Evolutionary conservation across 2,113 vertebrate genomes (phyloP).

Genomic region (Notarius lentiginosus): DNA sequence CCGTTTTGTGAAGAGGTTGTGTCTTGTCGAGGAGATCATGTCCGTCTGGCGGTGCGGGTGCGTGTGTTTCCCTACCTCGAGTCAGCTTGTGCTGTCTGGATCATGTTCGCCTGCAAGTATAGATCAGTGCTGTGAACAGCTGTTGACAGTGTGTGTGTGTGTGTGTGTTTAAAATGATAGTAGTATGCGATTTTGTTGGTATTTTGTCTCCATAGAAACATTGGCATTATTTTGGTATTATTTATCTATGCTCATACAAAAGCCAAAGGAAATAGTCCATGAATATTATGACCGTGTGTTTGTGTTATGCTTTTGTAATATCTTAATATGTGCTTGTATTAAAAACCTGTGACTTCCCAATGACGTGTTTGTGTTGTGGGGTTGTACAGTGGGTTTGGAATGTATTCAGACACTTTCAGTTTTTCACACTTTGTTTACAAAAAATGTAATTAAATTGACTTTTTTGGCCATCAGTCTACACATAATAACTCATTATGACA

Average conservation of each 20-base stretch:
- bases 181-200: neutral
- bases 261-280: neutral
- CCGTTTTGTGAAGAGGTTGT: constrained; percentile 94
- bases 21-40: constrained; percentile 92
- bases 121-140: constrained; percentile 85
- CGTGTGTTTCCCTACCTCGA: constrained; percentile 91
- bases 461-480: neutral
- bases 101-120: constrained; percentile 99
- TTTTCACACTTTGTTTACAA: neutral
- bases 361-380: neutral
- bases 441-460: neutral
- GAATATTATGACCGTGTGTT: neutral
- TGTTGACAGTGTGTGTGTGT: neutral
- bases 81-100: constrained; percentile 91
- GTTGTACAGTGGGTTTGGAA: neutral
- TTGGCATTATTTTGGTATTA: neutral
- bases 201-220: neutral
- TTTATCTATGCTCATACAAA: neutral
- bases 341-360: neutral
- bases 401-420: neutral
- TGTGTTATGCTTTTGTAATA: no score
- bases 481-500: neutral
- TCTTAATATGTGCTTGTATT: neutral
- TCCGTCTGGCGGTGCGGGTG: constrained; percentile 88
- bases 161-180: neutral